Evolutionary conservation across 2,113 vertebrate genomes (phyloP), one percentile per base, ranked within the genome.

Genomic region (Carassius carassius): DNA sequence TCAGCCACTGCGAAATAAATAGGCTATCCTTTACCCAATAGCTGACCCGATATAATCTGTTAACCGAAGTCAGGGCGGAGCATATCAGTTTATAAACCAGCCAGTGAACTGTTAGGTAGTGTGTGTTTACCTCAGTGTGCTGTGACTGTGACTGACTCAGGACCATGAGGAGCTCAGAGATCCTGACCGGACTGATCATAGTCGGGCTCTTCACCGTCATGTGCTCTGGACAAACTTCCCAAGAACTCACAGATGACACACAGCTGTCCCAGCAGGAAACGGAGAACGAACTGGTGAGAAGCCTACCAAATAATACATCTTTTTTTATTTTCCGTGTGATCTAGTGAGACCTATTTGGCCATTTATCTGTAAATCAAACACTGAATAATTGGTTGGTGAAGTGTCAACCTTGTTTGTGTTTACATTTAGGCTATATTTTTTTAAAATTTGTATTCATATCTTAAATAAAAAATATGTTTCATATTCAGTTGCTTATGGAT

Each of bases 241-340:
- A 87, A 72, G 93, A 95, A 21, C 88, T 90, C 19, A 78, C 86
- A 4, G 92, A 95, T 72, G 92, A 92, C 6, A 82, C 73, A 44
- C 85, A 91, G 2, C 92, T 84, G 81, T 74, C 89, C 7, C 91
- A 91, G 5, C 74, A 87, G 0, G 91, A 90, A 0, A 69, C 89
- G 12, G 92, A 94, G 86, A 92, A 88, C 87, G 93, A 94, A 49
- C 87, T 96, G 91, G 95, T 95, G 51, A 91, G 93, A 92, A 65
- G 37, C 37, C 32, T 58, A 29, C 25, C 3, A 14, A 25, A 58
- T 56, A 5, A 56, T 32, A 4, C 5, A 41, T 5, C 2, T 21
- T 77, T 17, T 35, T 77, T 77, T 78, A 32, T 21, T 56, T 77
- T 77, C 21, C 9, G 51, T 3, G 29, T 58, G 4, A 13, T 14